These are phyloP conservation scores for Polyergus mexicanus DNA, from an alignment of 1,140 invertebrate species.

Conservation along the genomic window DNA sequence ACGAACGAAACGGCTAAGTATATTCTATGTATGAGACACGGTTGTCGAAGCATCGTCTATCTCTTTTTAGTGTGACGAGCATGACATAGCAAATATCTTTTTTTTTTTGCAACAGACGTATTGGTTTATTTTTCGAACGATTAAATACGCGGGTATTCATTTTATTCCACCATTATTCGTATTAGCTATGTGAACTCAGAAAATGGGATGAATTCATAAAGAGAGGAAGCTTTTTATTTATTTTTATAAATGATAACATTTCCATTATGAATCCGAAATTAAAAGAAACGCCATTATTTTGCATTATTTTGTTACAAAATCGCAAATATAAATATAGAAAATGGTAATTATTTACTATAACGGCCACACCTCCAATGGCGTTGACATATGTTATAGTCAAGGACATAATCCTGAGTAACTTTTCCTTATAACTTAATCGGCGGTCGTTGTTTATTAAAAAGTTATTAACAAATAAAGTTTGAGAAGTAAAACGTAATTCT, in stretches of 20 bases:
- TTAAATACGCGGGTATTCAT: not conserved
- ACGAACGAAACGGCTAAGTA: not conserved
- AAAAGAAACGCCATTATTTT: not conserved
- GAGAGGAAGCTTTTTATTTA: not conserved
- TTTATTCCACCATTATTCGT: slow-evolving; percentile 11
- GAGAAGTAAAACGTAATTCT: too few species aligned
- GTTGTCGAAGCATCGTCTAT: not conserved
- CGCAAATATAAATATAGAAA: not conserved
- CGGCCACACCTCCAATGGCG: too few species aligned
- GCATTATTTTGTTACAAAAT: not conserved
- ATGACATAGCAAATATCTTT: not conserved
- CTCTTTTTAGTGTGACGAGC: not conserved
- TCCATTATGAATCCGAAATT: not conserved
- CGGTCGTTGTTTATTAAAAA: too few species aligned
- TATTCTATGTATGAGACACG: slow-evolving; percentile 5
- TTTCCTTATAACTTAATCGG: too few species aligned
- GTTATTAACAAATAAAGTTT: too few species aligned
- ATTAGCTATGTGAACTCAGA: not conserved
- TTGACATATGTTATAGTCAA: too few species aligned
- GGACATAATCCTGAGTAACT: too few species aligned
- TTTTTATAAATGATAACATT: not conserved
- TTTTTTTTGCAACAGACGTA: not conserved
- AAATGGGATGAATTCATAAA: slow-evolving; percentile 17
- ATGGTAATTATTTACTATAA: too few species aligned
- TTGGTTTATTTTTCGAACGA: not conserved